Evolutionary conservation across 2,113 vertebrate species (phyloP).

Genomic region (Leuciscus idus): DNA sequence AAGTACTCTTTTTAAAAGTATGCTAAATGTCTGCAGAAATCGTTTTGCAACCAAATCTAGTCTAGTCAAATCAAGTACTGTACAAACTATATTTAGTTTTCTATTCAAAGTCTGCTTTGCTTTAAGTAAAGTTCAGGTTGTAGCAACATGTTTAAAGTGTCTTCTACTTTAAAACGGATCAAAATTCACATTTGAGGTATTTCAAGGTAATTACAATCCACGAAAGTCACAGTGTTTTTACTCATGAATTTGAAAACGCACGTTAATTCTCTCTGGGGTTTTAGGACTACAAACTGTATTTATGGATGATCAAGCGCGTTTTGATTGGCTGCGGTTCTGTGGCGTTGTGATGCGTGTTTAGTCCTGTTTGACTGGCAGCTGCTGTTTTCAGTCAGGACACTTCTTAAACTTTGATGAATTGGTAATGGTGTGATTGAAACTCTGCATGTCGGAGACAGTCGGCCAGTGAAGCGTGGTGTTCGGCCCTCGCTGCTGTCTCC

Average conservation of each 20-base stretch:
- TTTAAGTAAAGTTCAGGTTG: too few species aligned
- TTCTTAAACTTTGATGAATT: slow-evolving; percentile 73
- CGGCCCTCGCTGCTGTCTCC: slow-evolving; percentile 82
- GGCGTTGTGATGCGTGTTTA: neutral
- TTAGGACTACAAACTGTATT: neutral
- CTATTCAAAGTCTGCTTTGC: too few species aligned
- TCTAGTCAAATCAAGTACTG: too few species aligned
- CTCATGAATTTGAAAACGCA: neutral
- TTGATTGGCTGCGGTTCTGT: neutral
- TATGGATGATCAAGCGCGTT: neutral
- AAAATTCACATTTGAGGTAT: neutral
- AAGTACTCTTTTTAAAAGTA: neutral
- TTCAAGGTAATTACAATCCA: neutral
- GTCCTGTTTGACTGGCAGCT: neutral
- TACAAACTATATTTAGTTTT: too few species aligned
- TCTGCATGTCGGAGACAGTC: slow-evolving; percentile 79
- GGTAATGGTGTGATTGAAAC: slow-evolving; percentile 84
- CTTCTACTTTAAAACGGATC: neutral
- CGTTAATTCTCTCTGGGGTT: neutral
- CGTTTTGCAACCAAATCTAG: neutral
- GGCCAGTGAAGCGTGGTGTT: slow-evolving; percentile 84
- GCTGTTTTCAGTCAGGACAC: slow-evolving; percentile 71
- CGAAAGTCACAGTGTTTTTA: neutral
- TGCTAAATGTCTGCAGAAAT: neutral
- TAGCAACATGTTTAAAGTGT: too few species aligned